Evolutionary conservation across 2,888 invertebrate species (phyloP), one percentile per base, ranked within the genome.

Genomic region (Phyllotreta striolata): DNA sequence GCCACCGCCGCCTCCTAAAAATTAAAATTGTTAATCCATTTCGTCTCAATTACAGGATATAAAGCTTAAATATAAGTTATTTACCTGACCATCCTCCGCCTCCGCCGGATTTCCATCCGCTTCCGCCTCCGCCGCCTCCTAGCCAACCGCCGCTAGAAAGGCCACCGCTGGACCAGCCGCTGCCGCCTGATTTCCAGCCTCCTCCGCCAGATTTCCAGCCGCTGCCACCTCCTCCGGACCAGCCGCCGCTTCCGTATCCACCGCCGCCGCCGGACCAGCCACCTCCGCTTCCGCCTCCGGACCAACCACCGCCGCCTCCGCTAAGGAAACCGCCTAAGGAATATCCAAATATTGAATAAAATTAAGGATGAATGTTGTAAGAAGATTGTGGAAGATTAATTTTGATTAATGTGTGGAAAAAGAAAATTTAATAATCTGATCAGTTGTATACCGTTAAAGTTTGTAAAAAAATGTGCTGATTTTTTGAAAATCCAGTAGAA

Each of bases 271-370:
- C 62, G 7, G 57, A 56, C 43, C 49, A 39, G 8, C 55, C 55
- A 1, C 64, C 55, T 37, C 35, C 38, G 4, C 61, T 14, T 6
- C 66, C 55, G 12, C 61, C 64, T 12, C 62, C 60, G 40, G 39
- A 57, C 9, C 38, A 10, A 14, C 63, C 56, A 37, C 63, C 56
- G 44, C 67, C 64, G 34, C 67, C 67, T 24, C 64, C 60, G 7
- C 64, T 57, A 55, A 75, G 63, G 70, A 66, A 75, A 34, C 75
- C 75, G 60, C 72, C 75, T 76, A 58, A 62, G 70, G 72, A 54
- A n/a, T 9, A 55, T 14, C 14, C 8, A 49, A 34, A n/a, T 44
- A 44, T 6, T 44, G 4, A 7, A 6, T n/a, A 1, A 10, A 41
- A 41, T 41, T 41, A 41, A 10, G 4, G 4, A 4, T 24, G 1